These are phyloP conservation scores for Drosophila neotestacea DNA, from an alignment of 2,888 invertebrate genomes.

Conservation along the genomic window DNA sequence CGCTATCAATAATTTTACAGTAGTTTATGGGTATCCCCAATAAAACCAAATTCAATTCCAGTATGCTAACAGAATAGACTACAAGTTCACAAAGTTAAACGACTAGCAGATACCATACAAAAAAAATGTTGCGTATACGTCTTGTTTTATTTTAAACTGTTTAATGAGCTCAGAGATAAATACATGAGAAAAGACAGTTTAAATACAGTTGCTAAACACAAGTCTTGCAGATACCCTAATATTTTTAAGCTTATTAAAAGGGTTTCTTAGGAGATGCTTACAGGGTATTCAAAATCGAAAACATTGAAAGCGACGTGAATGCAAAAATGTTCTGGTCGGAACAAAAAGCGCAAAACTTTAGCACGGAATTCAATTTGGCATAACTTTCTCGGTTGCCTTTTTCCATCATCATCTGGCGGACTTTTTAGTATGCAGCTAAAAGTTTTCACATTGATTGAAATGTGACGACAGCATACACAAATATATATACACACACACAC, in stretches of 20 bases:
- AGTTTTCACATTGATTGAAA: conserved; percentile 77
- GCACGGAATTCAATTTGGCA: conserved; percentile 73
- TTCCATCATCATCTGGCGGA: conserved; percentile 63
- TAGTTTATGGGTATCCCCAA: conserved; percentile 43
- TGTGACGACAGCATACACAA: conserved; percentile 43
- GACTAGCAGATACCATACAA: neutral
- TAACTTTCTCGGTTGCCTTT: conserved; percentile 60
- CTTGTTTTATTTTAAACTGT: neutral
- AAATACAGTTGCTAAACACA: too few relatives aligned
- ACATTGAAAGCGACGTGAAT: conserved; percentile 11
- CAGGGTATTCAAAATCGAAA: conserved; percentile 23
- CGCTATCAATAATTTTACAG: conserved; percentile 65
- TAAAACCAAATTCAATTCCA: conserved; percentile 57
- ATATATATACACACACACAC: neutral
- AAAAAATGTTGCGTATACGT: neutral
- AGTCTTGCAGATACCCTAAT: neutral
- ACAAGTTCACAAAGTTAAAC: neutral
- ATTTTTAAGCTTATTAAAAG: neutral
- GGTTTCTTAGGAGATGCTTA: neutral
- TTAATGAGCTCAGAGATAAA: neutral
- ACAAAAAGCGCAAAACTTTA: conserved; percentile 46
- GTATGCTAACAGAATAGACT: conserved; percentile 4
- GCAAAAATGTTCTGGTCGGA: conserved; percentile 23
- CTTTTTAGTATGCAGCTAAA: conserved; percentile 74
- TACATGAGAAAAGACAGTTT: neutral